These are phyloP conservation scores for Amphipyra berbera DNA, from an alignment of 2,888 invertebrate genomes.

Conservation along the genomic window DNA sequence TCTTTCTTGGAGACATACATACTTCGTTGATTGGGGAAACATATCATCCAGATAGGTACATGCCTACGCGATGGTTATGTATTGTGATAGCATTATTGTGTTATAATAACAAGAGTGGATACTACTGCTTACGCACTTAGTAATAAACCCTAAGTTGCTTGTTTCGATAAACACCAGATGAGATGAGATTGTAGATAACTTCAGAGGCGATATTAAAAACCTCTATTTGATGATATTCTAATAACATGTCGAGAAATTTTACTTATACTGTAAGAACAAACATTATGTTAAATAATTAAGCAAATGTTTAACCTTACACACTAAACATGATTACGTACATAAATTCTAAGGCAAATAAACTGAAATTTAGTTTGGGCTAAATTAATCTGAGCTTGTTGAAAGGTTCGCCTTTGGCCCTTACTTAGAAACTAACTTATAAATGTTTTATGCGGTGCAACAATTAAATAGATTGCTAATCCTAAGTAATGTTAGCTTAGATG, in stretches of 20 bases:
- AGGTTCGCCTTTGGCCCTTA: conserved; percentile 24
- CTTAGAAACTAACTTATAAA: conserved; percentile 51
- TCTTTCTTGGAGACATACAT: too few species aligned
- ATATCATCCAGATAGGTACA: conserved; percentile 3
- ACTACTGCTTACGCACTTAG: background rate
- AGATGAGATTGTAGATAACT: too few species aligned
- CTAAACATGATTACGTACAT: conserved; percentile 38
- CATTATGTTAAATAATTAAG: conserved; percentile 7
- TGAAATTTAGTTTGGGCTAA: conserved; percentile 26
- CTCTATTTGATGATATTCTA: background rate
- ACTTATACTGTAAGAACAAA: background rate
- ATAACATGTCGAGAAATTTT: background rate
- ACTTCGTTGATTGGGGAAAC: too few species aligned
- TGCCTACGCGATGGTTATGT: too few species aligned
- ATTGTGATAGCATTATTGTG: background rate
- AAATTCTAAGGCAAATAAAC: conserved; percentile 30
- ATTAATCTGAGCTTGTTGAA: conserved; percentile 38
- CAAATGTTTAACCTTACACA: conserved; percentile 16
- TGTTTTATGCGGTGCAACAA: conserved; percentile 43
- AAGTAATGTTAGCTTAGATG: conserved; percentile 28
- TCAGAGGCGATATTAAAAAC: too few species aligned
- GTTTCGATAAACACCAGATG: too few species aligned
- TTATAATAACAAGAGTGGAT: background rate
- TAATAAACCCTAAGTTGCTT: too few species aligned
- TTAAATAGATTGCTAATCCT: conserved; percentile 43